Conservation (phyloP, 2,797 vertebrate genomes). For the Acipenser ruthenus region DNA sequence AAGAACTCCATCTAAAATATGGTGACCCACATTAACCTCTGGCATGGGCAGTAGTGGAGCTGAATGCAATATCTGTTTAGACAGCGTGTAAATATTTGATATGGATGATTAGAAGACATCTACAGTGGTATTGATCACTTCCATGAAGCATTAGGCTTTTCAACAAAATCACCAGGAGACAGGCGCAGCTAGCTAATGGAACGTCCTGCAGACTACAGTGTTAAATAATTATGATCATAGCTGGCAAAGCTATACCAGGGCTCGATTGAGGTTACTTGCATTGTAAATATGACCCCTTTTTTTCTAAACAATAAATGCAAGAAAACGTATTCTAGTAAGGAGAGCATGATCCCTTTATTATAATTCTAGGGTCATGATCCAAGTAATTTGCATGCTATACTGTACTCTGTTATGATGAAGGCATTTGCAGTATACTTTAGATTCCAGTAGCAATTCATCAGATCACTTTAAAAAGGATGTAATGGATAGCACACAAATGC, state of each 20-base stretch:
- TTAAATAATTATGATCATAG: not conserved
- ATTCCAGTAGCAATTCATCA: not conserved
- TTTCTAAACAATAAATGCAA: not conserved
- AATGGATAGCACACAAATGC: too few relatives aligned
- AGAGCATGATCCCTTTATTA: not conserved
- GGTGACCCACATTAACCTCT: too few relatives aligned
- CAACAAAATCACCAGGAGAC: conserved; percentile 51
- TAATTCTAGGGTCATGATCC: not conserved
- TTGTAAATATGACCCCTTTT: too few relatives aligned
- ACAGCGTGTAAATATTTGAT: conserved; percentile 65
- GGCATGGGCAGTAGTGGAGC: too few relatives aligned
- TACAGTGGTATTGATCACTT: conserved; percentile 72
- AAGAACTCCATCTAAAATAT: too few relatives aligned
- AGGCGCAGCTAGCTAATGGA: conserved; percentile 26
- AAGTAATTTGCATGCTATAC: not conserved
- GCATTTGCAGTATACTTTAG: not conserved
- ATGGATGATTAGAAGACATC: conserved; percentile 36
- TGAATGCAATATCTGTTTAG: too few relatives aligned
- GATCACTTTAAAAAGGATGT: not conserved
- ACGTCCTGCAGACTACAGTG: conserved; percentile 10
- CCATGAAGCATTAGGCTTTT: conserved; percentile 65
- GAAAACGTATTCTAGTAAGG: not conserved
- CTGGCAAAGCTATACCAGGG: too few relatives aligned
- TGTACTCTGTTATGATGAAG: not conserved
- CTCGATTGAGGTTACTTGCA: too few relatives aligned